These are phyloP conservation scores for Drosophila longiperda DNA, from an alignment of 2,888 invertebrate genomes.

Conservation along the genomic window DNA sequence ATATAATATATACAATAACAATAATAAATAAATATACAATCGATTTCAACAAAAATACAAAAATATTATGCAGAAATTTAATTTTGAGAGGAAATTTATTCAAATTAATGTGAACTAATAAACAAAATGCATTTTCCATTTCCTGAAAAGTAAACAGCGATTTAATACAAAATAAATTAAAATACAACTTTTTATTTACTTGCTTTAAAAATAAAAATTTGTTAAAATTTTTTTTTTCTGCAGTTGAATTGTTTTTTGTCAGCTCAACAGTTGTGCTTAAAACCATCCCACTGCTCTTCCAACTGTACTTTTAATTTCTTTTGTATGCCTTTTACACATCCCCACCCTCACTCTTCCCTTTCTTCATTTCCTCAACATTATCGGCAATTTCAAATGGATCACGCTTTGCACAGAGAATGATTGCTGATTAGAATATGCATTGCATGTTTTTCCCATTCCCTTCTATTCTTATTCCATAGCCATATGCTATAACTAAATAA, in stretches of 20 bases:
- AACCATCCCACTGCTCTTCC: background rate
- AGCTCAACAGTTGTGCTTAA: background rate
- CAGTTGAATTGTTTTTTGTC: conserved; percentile 2
- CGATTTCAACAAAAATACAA: background rate
- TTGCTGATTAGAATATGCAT: conserved; percentile 54
- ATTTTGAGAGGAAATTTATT: background rate
- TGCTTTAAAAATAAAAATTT: background rate
- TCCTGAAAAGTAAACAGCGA: no score
- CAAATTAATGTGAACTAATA: background rate
- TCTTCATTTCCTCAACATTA: conserved; percentile 13
- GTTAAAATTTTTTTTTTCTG: no score
- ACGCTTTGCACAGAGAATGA: conserved; percentile 32
- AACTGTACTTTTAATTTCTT: conserved; percentile 11
- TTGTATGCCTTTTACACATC: no score
- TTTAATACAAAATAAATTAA: background rate
- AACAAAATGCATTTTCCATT: no score
- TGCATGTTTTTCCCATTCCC: conserved; percentile 35
- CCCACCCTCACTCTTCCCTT: background rate
- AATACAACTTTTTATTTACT: background rate
- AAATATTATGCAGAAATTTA: background rate
- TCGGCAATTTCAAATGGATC: conserved; percentile 77
- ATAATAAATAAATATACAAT: background rate
- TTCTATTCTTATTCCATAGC: background rate
- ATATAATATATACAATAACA: background rate
- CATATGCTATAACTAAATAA: background rate